phyloP scores from a whole-genome alignment of 2,888 invertebrate species.

The Cephus runcator region DNA sequence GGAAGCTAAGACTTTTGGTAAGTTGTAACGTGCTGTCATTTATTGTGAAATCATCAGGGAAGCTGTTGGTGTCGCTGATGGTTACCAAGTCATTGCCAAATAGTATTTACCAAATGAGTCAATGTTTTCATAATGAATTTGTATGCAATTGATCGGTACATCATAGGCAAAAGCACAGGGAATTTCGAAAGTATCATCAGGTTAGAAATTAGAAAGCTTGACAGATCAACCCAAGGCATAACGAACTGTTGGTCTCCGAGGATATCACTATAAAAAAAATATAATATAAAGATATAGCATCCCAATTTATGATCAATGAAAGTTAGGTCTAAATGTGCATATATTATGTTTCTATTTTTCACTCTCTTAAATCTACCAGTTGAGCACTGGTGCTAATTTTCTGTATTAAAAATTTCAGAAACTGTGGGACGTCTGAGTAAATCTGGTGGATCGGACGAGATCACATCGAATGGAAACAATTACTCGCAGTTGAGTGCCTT shows the following conservation, averaged over 20 bases:
- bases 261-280: not conserved
- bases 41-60: not conserved
- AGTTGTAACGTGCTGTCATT: slow-evolving; percentile 9
- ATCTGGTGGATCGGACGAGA: slow-evolving; percentile 58
- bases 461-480: slow-evolving; percentile 24
- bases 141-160: not conserved
- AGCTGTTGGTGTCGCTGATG: not conserved
- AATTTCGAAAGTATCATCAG: not conserved
- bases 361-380: not conserved
- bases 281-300: not conserved
- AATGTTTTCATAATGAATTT: not conserved
- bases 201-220: not conserved
- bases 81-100: not conserved
- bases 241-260: not conserved
- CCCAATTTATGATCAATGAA: not conserved
- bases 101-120: not conserved
- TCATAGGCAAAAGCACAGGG: not conserved
- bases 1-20: slow-evolving; percentile 59
- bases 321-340: not conserved
- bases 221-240: not conserved
- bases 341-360: not conserved
- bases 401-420: slow-evolving; percentile 37
- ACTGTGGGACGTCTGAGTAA: slow-evolving; percentile 50
- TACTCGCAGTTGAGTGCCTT: slow-evolving; percentile 50
- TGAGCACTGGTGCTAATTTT: not conserved